Conservation (phyloP, 2,797 vertebrate genomes). For the Discoglossus pictus region DNA sequence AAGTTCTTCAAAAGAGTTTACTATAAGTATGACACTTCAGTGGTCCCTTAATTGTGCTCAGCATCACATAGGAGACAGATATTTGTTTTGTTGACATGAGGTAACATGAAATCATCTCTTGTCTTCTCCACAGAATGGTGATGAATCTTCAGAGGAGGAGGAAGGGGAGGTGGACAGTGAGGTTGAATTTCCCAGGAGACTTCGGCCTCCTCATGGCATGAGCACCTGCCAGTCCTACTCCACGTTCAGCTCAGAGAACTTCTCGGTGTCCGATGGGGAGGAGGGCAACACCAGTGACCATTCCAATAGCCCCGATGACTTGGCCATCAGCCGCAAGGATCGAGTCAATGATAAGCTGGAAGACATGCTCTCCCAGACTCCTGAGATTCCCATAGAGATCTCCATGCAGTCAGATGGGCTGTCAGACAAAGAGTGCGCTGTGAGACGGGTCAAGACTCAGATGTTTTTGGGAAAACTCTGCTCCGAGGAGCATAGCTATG, state of each 20-base stretch:
- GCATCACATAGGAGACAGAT: too few relatives aligned
- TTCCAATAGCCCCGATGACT: slow-evolving; percentile 88
- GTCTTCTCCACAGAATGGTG: slow-evolving; percentile 76
- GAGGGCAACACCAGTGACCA: slow-evolving; percentile 99
- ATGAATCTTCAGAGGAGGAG: slow-evolving; percentile 97
- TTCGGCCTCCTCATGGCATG: slow-evolving; percentile 93
- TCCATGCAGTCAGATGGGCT: slow-evolving; percentile 95
- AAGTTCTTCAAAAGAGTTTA: too few relatives aligned
- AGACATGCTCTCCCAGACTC: slow-evolving; percentile 91
- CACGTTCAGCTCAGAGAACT: slow-evolving; percentile 97
- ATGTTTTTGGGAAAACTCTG: slow-evolving; percentile 97
- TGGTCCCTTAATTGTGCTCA: too few relatives aligned
- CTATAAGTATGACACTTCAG: too few relatives aligned
- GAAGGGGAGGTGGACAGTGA: slow-evolving; percentile 98
- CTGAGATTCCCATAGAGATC: slow-evolving; percentile 96
- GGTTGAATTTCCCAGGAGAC: slow-evolving; percentile 97
- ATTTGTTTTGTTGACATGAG: too few relatives aligned
- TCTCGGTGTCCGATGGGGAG: slow-evolving; percentile 95
- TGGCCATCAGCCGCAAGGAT: slow-evolving; percentile 82
- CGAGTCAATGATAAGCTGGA: slow-evolving; percentile 79
- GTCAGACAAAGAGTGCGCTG: slow-evolving; percentile 96
- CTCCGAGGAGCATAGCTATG: slow-evolving; percentile 87
- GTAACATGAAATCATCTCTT: background rate
- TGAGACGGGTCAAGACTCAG: slow-evolving; percentile 95
- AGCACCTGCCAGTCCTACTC: slow-evolving; percentile 97